These are phyloP conservation scores for Rhinichthys osculus DNA, from an alignment of 2,797 vertebrate genomes.

Conservation along the genomic window DNA sequence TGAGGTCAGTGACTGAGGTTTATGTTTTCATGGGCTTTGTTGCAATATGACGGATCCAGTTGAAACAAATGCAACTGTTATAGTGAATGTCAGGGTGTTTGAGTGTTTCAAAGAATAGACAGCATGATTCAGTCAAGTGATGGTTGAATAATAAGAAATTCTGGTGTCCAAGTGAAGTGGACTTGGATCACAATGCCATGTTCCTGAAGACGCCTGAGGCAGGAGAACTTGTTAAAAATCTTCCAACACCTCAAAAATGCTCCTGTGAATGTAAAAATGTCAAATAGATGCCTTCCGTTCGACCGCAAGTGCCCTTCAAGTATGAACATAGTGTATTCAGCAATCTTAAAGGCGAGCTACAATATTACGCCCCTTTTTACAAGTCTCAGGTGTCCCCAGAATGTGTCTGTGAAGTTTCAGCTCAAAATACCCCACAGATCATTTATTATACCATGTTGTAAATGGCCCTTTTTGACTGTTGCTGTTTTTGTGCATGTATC, in stretches of 20 bases:
- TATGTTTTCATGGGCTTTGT: conserved; percentile 3
- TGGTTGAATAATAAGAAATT: neutral
- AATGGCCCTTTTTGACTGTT: too few relatives aligned
- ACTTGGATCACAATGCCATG: neutral
- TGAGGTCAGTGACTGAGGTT: neutral
- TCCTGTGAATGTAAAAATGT: neutral
- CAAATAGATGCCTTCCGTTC: neutral
- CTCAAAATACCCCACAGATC: too few relatives aligned
- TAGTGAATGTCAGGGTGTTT: neutral
- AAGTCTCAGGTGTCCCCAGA: too few relatives aligned
- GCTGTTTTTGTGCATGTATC: too few relatives aligned
- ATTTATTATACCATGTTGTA: too few relatives aligned
- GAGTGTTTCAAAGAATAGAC: neutral
- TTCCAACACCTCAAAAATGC: neutral
- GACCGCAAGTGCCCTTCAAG: neutral
- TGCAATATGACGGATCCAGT: neutral
- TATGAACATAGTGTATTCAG: neutral
- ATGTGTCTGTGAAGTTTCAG: too few relatives aligned
- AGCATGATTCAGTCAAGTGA: neutral
- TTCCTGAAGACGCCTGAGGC: neutral
- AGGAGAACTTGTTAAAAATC: neutral
- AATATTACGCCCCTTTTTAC: too few relatives aligned
- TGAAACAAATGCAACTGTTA: conserved; percentile 6
- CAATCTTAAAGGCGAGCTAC: too few relatives aligned
- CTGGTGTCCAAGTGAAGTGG: neutral